Conservation (phyloP, 2,797 vertebrate species). For the Sebastes elongatus region DNA sequence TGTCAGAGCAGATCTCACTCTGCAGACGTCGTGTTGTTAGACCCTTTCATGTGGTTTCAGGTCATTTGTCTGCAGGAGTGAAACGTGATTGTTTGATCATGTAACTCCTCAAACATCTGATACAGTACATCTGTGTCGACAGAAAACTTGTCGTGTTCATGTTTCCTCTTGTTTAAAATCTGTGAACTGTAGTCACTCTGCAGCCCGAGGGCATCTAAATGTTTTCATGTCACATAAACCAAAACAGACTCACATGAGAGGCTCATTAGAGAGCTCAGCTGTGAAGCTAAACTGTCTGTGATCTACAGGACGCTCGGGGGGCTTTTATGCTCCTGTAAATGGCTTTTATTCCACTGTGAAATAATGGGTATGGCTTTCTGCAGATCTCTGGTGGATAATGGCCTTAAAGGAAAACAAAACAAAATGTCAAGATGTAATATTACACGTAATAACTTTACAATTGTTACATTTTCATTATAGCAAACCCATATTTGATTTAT, state of each 20-base stretch:
- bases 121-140: neutral
- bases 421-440: neutral
- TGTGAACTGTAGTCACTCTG: neutral
- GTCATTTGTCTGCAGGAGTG: neutral
- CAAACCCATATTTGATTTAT: too few relatives aligned
- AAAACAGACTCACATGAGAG: neutral
- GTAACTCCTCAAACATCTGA: neutral
- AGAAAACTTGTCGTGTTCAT: neutral
- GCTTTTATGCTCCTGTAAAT: neutral
- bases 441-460: neutral
- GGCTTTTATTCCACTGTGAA: neutral
- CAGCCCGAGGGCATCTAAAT: neutral
- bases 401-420: neutral
- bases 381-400: neutral
- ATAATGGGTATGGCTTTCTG: neutral
- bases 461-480: neutral
- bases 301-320: neutral
- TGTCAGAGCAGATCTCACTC: neutral
- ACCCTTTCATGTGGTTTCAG: neutral
- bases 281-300: neutral
- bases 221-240: slow-evolving; percentile 1
- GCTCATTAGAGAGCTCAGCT: neutral
- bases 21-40: neutral
- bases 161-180: slow-evolving; percentile 6
- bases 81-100: neutral